These are phyloP conservation scores for Arremon brunneinucha DNA, from an alignment of 2,797 vertebrate species.

Conservation along the genomic window DNA sequence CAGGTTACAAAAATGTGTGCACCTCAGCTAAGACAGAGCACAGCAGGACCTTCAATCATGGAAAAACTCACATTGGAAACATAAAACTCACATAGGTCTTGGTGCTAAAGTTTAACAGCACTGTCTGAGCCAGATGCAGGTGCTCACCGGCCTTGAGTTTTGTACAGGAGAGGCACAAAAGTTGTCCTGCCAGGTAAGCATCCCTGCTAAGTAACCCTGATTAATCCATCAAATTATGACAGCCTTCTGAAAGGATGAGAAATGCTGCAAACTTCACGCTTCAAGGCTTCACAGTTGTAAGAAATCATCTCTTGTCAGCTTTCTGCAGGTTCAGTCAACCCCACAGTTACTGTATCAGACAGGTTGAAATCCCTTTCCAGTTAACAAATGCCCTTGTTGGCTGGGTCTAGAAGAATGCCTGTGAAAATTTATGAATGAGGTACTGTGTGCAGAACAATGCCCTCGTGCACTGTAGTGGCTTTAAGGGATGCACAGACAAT, in stretches of 20 bases:
- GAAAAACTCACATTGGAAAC: background rate
- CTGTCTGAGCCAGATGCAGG: background rate
- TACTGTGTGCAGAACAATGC: background rate
- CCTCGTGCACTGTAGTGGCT: fast-evolving
- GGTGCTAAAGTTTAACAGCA: background rate
- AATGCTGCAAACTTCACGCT: background rate
- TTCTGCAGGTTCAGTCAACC: background rate
- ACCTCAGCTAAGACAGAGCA: background rate
- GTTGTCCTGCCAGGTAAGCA: background rate
- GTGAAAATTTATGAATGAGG: background rate
- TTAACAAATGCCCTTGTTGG: background rate
- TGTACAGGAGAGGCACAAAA: background rate
- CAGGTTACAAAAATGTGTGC: background rate
- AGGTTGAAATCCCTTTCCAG: background rate
- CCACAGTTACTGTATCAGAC: background rate
- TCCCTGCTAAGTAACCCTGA: constrained; percentile 38
- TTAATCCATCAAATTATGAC: constrained; percentile 58
- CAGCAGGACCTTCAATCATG: background rate
- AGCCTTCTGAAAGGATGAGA: constrained; percentile 34
- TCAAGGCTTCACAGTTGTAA: constrained; percentile 27
- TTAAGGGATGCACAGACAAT: background rate
- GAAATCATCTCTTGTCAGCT: constrained; percentile 46
- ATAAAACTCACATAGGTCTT: background rate
- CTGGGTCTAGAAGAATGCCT: background rate
- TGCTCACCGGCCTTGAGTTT: background rate